Evolutionary conservation across 2,797 vertebrate species (phyloP), one percentile per base, ranked within the genome.

Genomic region (Mallotus villosus): DNA sequence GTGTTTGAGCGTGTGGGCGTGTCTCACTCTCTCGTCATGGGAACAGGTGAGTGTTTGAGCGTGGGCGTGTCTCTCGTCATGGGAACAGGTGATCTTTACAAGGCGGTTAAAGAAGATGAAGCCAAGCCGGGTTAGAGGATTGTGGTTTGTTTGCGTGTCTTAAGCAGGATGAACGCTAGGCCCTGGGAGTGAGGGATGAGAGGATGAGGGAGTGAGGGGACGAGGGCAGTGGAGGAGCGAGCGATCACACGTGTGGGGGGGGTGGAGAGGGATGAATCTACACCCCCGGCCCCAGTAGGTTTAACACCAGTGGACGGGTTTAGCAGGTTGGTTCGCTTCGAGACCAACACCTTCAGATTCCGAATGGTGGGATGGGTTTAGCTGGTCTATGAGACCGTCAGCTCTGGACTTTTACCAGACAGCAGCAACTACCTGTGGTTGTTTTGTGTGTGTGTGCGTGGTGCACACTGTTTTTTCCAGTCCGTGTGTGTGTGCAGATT

Each of bases 41-140:
- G 27, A 27, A 29, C 19, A n/a, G n/a, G 51, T 16, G 7, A 6
- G 57, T 41, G 77, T 77, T 63, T 61, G 25, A 73, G 61, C 57
- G 51, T 16, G 2, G 51, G 11, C 37, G 41, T 46, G 41, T 41
- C 37, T 2, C 37, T 53, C 19, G 16, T 70, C 25, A 32, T 34
- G 60, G 22, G 27, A 27, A 29, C 19, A n/a, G n/a, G 51, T 19
- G 51, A 55, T 7, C 5, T n/a, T 55, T 0, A 8, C 1, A 19
- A n/a, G 19, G 19, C 16, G 1, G 6, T 55, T 55, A 55, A 55
- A 1, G 4, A 55, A 1, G 51, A 55, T 4, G 1, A n/a, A 55
- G 17, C 5, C 16, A 8, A 55, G 51, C 51, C 51, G 51, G 51
- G 41, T 46, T 46, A 12, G 11, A 46, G 11, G 41, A 46, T 46